Percentiles rank a stretch among this genome's conserved stretches.
Conservation (phyloP, 30 jellyfish, hydroid and myxozoan genomes). For the Cassiopea xamachana region DNA sequence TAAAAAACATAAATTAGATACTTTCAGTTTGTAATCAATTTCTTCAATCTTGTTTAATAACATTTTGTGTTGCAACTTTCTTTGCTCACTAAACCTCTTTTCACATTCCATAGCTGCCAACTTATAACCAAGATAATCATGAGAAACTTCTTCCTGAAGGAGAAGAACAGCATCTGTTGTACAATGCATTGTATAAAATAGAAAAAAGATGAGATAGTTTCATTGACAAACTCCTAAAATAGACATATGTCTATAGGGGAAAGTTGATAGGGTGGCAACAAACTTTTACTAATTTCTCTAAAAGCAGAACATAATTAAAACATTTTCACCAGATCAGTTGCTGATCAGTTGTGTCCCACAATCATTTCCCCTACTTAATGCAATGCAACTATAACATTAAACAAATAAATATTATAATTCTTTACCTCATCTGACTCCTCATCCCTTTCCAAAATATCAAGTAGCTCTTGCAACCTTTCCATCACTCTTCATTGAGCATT, state of each 20-base stretch:
- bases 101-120: slow-evolving; percentile 50
- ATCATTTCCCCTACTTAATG: too few relatives aligned
- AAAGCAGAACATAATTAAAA: too few relatives aligned
- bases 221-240: too few relatives aligned
- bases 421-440: slow-evolving; percentile 9
- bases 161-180: neutral
- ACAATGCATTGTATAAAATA: too few relatives aligned
- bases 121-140: neutral
- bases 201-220: too few relatives aligned
- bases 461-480: neutral
- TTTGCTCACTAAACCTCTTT: slow-evolving; percentile 1
- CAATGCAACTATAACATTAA: neutral
- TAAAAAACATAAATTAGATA: neutral
- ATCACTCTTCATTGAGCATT: neutral
- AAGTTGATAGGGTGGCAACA: too few relatives aligned
- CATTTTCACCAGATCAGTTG: too few relatives aligned
- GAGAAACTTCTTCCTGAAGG: neutral
- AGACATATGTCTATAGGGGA: too few relatives aligned
- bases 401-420: too few relatives aligned
- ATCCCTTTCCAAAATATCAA: neutral
- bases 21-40: slow-evolving; percentile 34
- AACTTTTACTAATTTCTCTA: too few relatives aligned
- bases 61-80: slow-evolving; percentile 8
- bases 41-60: slow-evolving; percentile 11
- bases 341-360: too few relatives aligned